Evolutionary conservation across 2,888 invertebrate genomes (phyloP).

Genomic region (Strigamia maritima): DNA sequence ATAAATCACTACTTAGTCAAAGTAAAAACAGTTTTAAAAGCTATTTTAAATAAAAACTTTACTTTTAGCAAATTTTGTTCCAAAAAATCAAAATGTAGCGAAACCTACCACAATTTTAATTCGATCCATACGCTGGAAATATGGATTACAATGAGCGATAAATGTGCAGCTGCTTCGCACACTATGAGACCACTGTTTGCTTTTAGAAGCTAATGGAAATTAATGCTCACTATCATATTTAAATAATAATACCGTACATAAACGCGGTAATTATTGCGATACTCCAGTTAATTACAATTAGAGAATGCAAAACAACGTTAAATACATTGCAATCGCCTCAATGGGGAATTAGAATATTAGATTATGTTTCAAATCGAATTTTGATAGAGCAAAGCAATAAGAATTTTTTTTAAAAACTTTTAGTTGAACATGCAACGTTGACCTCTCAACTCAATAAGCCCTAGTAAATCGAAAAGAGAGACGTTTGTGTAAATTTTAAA

Average conservation of each 20-base stretch:
- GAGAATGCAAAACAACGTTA: not conserved
- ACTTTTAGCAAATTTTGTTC: not conserved
- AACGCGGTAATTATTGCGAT: slow-evolving; percentile 19
- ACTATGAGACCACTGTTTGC: slow-evolving; percentile 1
- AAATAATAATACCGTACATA: slow-evolving; percentile 31
- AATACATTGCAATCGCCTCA: not conserved
- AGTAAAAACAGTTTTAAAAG: not conserved
- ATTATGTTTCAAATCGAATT: not conserved
- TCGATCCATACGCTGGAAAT: not conserved
- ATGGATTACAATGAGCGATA: slow-evolving; percentile 8
- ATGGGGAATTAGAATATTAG: not conserved
- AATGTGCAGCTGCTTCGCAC: slow-evolving; percentile 12
- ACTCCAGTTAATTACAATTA: slow-evolving; percentile 29
- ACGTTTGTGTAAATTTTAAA: slow-evolving; percentile 28
- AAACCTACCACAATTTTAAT: not conserved
- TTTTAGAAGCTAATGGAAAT: slow-evolving; percentile 20
- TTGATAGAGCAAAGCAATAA: not conserved
- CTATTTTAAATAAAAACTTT: not conserved
- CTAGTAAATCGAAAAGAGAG: not conserved
- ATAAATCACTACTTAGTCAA: not conserved
- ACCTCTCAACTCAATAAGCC: slow-evolving; percentile 1
- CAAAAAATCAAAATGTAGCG: not conserved
- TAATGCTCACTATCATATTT: slow-evolving; percentile 26
- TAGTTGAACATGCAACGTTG: not conserved
- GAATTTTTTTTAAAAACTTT: not conserved